phyloP scores from a whole-genome alignment of 2,113 vertebrate genomes.

The Hystrix brachyura region DNA sequence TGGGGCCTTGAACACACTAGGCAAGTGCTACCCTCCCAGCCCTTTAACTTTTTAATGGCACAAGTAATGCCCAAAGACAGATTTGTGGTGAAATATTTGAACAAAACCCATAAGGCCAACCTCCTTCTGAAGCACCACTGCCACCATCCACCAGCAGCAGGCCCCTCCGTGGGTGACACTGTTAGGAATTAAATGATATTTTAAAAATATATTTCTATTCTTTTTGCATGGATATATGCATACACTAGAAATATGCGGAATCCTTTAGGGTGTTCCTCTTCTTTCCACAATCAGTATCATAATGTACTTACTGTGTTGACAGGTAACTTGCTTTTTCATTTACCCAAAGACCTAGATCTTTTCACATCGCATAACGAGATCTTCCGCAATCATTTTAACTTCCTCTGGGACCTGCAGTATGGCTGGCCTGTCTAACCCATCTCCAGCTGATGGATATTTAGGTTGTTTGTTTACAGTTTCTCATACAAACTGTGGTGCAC shows the following conservation, averaged over 20 bases:
- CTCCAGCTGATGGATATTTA: not conserved
- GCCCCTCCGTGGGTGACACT: fast-evolving
- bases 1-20: not conserved
- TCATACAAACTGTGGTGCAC: not conserved
- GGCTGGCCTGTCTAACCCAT: not conserved
- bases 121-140: not conserved
- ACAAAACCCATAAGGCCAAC: not conserved
- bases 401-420: not conserved
- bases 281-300: not conserved
- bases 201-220: not conserved
- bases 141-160: fast-evolving
- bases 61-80: not conserved
- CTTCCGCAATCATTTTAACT: not conserved
- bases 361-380: no score
- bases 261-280: not conserved
- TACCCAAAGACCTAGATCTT: not conserved
- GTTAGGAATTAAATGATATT: fast-evolving
- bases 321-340: not conserved
- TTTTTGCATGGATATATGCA: no score
- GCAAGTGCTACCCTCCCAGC: not conserved
- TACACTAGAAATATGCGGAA: not conserved
- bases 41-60: not conserved
- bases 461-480: not conserved
- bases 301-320: fast-evolving
- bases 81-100: not conserved